Evolutionary conservation across 2,888 invertebrate species (phyloP).

Genomic region (Stenoptilia bipunctidactyla): DNA sequence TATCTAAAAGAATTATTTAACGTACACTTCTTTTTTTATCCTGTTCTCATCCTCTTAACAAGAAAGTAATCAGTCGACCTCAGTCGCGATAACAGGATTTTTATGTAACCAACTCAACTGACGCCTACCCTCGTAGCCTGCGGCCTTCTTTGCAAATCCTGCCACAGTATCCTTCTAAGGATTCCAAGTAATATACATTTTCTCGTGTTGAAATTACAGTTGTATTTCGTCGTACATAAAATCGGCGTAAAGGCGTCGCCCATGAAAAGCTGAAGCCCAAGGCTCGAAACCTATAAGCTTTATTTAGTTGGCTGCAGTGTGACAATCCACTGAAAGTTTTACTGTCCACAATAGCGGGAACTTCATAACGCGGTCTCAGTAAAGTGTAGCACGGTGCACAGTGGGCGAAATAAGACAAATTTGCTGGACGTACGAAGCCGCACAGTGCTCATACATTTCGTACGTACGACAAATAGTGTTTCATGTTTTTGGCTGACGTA

Average conservation of each 20-base stretch:
- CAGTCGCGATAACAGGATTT: constrained; percentile 65
- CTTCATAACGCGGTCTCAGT: too few species aligned
- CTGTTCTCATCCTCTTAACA: constrained; percentile 68
- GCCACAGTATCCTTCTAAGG: constrained; percentile 57
- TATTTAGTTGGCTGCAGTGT: constrained; percentile 57
- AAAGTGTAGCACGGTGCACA: constrained; percentile 29
- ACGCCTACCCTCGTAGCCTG: constrained; percentile 67
- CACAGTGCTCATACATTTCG: constrained; percentile 9
- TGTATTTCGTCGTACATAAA: constrained; percentile 64
- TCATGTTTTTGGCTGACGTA: neutral
- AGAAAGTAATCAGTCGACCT: constrained; percentile 69
- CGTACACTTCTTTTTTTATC: constrained; percentile 35
- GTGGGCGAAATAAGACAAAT: constrained; percentile 28
- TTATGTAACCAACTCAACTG: constrained; percentile 66
- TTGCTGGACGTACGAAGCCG: constrained; percentile 24
- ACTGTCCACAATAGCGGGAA: constrained; percentile 22
- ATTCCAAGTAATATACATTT: constrained; percentile 64
- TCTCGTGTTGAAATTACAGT: constrained; percentile 60
- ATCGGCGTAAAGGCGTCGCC: constrained; percentile 57
- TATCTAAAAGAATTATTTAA: neutral
- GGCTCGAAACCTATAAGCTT: constrained; percentile 46
- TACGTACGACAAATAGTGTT: constrained; percentile 5
- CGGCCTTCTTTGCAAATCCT: constrained; percentile 57
- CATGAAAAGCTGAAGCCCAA: constrained; percentile 34
- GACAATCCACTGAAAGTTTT: constrained; percentile 61